A percentile compares a stretch with the other conserved stretches of the same genome.
Evolutionary conservation across 2,113 vertebrate genomes (phyloP).

Genomic region (Ageneiosus marmoratus): DNA sequence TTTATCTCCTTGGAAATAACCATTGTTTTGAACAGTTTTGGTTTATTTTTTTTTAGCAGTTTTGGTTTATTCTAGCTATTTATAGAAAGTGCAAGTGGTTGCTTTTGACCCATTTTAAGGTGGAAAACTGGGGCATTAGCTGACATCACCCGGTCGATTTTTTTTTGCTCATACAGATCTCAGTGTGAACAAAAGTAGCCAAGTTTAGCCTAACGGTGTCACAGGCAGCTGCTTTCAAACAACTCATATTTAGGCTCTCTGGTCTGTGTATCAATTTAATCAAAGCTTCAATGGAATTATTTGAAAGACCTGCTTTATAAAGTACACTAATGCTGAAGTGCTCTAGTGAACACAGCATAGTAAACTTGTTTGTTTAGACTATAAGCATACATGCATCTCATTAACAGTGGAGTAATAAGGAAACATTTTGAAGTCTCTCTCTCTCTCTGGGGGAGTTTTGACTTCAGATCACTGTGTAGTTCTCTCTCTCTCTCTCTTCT

Average conservation of each 20-base stretch:
- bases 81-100: conserved; percentile 60
- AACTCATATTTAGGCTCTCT: conserved; percentile 22
- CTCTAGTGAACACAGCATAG: neutral
- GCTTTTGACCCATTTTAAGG: conserved; percentile 71
- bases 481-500: neutral
- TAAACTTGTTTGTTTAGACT: neutral
- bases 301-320: conserved; percentile 35
- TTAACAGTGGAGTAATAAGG: neutral
- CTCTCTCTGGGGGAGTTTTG: neutral
- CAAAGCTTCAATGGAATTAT: conserved; percentile 39
- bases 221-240: conserved; percentile 38
- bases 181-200: conserved; percentile 61
- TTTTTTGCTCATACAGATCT: conserved; percentile 57
- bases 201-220: conserved; percentile 45
- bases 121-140: conserved; percentile 68
- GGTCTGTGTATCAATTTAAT: conserved; percentile 51
- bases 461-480: neutral
- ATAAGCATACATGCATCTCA: neutral
- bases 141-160: conserved; percentile 65
- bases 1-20: neutral
- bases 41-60: conserved; percentile 29
- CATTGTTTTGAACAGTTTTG: conserved; percentile 1
- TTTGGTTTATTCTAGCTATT: conserved; percentile 71
- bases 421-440: neutral
- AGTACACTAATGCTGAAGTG: neutral